Evolutionary conservation across 2,888 invertebrate species (phyloP).

Genomic region (Ditula angustiorana): DNA sequence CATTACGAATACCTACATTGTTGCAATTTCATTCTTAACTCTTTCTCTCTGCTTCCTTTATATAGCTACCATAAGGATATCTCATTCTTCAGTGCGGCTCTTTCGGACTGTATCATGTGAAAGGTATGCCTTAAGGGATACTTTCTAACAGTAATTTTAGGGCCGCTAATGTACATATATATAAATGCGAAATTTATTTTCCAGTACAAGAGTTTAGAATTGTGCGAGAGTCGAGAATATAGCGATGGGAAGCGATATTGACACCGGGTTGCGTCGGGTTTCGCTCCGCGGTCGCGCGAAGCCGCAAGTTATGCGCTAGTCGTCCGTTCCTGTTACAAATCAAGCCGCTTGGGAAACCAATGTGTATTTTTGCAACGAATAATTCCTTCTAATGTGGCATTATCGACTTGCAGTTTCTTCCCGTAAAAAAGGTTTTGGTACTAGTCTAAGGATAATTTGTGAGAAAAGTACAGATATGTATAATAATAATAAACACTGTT

Average conservation of each 20-base stretch:
- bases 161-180: too few species aligned
- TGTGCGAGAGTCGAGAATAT: constrained; percentile 28
- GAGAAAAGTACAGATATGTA: too few species aligned
- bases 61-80: too few species aligned
- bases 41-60: too few species aligned
- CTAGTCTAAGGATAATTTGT: too few species aligned
- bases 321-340: constrained; percentile 69
- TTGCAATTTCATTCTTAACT: neutral
- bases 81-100: too few species aligned
- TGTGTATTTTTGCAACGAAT: neutral
- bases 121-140: too few species aligned
- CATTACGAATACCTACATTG: constrained; percentile 7
- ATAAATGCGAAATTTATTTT: too few species aligned
- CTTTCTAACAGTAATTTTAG: too few species aligned
- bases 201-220: neutral
- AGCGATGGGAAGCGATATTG: constrained; percentile 73
- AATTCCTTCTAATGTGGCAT: neutral
- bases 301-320: constrained; percentile 67
- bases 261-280: constrained; percentile 65
- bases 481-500: too few species aligned
- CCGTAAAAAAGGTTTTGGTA: too few species aligned
- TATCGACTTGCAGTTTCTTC: neutral
- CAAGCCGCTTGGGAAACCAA: constrained; percentile 63
- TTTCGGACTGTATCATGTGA: too few species aligned
- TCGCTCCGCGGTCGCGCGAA: constrained; percentile 64